Base-by-base conservation (phyloP, 2,797 vertebrate species). In the Manis crassicaudata region DNA sequence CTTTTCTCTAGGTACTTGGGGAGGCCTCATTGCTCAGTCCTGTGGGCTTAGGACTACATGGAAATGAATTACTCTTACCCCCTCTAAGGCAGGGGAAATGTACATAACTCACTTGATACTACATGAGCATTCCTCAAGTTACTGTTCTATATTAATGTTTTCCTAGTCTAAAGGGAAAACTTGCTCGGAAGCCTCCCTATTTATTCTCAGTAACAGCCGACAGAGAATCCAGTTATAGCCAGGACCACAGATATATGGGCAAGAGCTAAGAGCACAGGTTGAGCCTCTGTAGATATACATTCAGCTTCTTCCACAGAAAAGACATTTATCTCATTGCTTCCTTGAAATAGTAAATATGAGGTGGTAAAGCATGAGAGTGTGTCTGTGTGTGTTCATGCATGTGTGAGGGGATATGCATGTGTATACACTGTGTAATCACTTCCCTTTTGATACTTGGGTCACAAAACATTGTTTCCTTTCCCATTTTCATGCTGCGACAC, bases 61-160 rank as follows among this genome's bases (percentile, higher is more conserved):
- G 56, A 97, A 95, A 96, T 96, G 92, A 96, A 97, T 92, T 92
- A 93, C 21, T 43, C 20, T 76, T 76, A 81, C 50, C 8, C 65
- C 13, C 40, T 85, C 92, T 90, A 77, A 94, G 70, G 54, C 35
- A 52, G 23, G 54, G 63, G 21, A 79, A 93, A 70, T 88, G 58
- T 90, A 14, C 72, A 65, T 88, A 95, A 75, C 32, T 90, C 90
- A 94, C 35, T 72, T 72, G 70, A n/a, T 92, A 86, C 63, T 89
- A 56, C 8, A 29, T 40, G n/a, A 13, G 63, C 70, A 80, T 70
- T 97, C 97, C 81, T 96, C 62, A 95, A 92, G 58, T 76, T 80
- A 86, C n/a, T 92, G 27, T 63, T 82, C n/a, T 58, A 8, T 79
- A 76, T 86, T 92, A 95, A 92, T 67, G 85, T 92, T 92, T 96